Conservation (phyloP, 2,797 vertebrate genomes). For the Silurus lanzhouensis region DNA sequence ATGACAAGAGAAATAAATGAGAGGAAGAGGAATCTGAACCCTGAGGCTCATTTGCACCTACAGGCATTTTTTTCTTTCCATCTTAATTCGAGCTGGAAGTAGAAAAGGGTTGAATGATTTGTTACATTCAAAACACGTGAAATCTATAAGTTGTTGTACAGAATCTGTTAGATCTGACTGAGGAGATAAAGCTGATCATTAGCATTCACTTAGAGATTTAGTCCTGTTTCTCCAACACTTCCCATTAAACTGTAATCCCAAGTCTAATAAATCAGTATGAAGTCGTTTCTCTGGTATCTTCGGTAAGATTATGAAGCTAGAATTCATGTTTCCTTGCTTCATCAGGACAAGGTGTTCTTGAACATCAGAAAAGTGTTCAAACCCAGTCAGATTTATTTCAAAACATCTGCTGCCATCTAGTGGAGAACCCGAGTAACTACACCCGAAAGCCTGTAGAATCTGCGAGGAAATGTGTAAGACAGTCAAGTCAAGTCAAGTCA, state of each 20-base stretch:
- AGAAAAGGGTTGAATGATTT: background rate
- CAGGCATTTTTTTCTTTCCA: background rate
- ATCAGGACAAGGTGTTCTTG: background rate
- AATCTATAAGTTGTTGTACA: background rate
- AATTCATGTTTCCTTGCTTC: background rate
- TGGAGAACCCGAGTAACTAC: background rate
- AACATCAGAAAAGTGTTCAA: background rate
- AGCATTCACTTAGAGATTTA: background rate
- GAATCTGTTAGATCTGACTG: background rate
- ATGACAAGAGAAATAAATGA: background rate
- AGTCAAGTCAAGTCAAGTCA: too few relatives aligned
- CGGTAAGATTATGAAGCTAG: background rate
- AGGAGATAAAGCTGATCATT: background rate
- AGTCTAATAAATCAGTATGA: background rate
- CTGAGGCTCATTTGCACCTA: background rate
- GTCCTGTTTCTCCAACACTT: background rate
- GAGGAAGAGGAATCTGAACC: background rate
- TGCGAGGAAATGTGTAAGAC: too few relatives aligned
- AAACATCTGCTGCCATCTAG: slow-evolving; percentile 33
- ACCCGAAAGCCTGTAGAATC: background rate
- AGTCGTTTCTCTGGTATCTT: background rate
- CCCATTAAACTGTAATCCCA: background rate
- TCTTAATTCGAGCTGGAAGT: background rate
- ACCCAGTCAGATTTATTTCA: slow-evolving; percentile 5
- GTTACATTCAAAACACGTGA: background rate